Evolutionary conservation across 2,888 invertebrate genomes (phyloP).

Genomic region (Pecten maximus): DNA sequence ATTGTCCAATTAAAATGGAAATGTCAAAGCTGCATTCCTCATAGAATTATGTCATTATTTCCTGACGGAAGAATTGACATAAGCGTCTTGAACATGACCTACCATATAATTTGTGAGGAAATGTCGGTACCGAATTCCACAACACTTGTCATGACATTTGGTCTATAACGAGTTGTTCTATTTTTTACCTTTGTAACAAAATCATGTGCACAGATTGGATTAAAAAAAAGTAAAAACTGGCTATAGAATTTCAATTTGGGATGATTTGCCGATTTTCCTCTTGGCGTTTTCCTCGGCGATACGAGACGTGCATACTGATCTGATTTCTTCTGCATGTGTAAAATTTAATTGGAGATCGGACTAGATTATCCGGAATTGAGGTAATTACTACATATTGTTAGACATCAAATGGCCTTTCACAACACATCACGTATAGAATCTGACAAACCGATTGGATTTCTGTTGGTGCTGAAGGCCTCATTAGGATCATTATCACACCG

Average conservation of each 20-base stretch:
- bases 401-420: slow-evolving; percentile 13
- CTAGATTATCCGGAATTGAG: slow-evolving; percentile 23
- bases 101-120: not conserved
- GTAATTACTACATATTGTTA: slow-evolving; percentile 23
- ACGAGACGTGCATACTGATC: not conserved
- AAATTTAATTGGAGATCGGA: slow-evolving; percentile 34
- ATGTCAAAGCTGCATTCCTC: not conserved
- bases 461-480: not conserved
- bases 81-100: not conserved
- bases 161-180: not conserved
- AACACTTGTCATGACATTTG: not conserved
- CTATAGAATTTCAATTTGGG: not conserved
- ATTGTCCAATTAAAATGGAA: slow-evolving; percentile 9
- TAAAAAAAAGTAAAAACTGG: not conserved
- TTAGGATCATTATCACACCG: not conserved
- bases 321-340: not conserved
- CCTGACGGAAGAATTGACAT: not conserved
- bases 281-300: not conserved
- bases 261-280: slow-evolving; percentile 25
- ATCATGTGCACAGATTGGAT: not conserved
- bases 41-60: not conserved
- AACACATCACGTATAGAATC: not conserved
- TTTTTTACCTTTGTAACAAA: not conserved
- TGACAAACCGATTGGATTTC: slow-evolving; percentile 19
- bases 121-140: not conserved